Evolutionary conservation across 2,888 invertebrate genomes (phyloP).

Genomic region (Macrosiphum euphorbiae): DNA sequence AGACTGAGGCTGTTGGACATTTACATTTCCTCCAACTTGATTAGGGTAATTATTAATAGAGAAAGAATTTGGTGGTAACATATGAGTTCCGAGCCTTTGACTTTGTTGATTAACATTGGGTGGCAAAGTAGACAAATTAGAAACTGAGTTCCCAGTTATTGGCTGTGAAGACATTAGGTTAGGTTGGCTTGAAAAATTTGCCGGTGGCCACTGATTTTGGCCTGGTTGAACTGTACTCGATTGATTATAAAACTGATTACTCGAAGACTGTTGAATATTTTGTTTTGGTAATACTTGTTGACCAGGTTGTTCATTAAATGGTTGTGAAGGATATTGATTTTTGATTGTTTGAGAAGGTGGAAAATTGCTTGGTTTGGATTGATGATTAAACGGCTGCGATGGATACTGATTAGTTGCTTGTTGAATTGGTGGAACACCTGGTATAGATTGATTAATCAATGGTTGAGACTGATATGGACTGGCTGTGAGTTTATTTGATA

Average conservation of each 20-base stretch:
- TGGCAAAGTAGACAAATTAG: slow-evolving; percentile 3
- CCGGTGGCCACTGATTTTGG: slow-evolving; percentile 17
- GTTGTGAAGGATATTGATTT: slow-evolving; percentile 39
- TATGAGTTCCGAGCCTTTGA: slow-evolving; percentile 20
- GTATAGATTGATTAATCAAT: not conserved
- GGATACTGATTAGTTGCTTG: slow-evolving; percentile 32
- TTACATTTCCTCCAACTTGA: slow-evolving; percentile 10
- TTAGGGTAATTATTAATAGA: slow-evolving; percentile 46
- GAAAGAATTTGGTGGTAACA: slow-evolving; percentile 22
- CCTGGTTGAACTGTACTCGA: slow-evolving; percentile 17
- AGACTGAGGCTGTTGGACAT: slow-evolving; percentile 25
- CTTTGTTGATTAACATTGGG: slow-evolving; percentile 38
- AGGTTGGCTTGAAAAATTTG: slow-evolving; percentile 32
- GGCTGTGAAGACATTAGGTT: not conserved
- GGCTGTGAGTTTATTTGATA: not conserved
- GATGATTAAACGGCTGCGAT: slow-evolving; percentile 11
- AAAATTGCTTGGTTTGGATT: slow-evolving; percentile 34
- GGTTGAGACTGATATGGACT: slow-evolving; percentile 28
- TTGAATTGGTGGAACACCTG: not conserved
- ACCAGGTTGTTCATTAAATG: slow-evolving; percentile 9
- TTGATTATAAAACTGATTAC: slow-evolving; percentile 26
- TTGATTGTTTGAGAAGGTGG: not conserved
- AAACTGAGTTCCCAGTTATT: not conserved
- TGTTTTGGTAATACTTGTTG: slow-evolving; percentile 26
- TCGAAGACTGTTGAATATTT: not conserved